Base-by-base conservation (phyloP, 2,113 vertebrate genomes). In the Fulmarus glacialis region DNA sequence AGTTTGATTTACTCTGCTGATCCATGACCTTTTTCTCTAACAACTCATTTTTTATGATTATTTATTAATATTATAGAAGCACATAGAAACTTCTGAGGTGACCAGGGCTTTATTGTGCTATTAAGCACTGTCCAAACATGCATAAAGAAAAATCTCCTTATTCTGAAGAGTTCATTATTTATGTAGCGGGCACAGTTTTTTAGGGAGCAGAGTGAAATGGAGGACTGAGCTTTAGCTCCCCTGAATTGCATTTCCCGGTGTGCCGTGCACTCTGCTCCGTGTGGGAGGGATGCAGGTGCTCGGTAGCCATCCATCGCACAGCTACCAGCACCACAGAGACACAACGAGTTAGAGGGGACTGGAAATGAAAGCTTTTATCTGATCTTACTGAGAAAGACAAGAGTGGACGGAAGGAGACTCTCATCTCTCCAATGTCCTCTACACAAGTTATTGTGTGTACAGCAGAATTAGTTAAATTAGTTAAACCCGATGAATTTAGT, bases 1-100 rank as follows among this genome's bases (percentile, higher is more conserved):
- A 96, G 32, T 97, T 82, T 96, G 89, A 96, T 97, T 97, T 97
- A 93, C 50, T 91, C 32, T 90, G 38, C 62, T 97, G 94, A 94
- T 91, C 89, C 50, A 82, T 96, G 95, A 93, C 94, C 89, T 91
- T 42, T 85, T 87, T 90, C 66, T 77, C 71, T 63, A 82, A 82
- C 87, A 94, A 93, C 40, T 94, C 78, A 93, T 97, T 94, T 73
- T 85, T 97, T 91, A 77, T 73, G 48, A 80, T 96, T 96, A 87
- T 93, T 80, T 95, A 85, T 94, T 96, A 95, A 79, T 85, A 85
- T 85, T 91, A 73, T 62, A 50, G 73, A 77, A 50, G 32, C 58
- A 82, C 1, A 1, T 48, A 62, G 23, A 72, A 45, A 20, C 7
- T 87, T 87, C 52, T 40, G 92, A 87, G 89, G 89, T 93, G 95